Conservation (phyloP, 2,113 vertebrate genomes). For the Rynchops niger region DNA sequence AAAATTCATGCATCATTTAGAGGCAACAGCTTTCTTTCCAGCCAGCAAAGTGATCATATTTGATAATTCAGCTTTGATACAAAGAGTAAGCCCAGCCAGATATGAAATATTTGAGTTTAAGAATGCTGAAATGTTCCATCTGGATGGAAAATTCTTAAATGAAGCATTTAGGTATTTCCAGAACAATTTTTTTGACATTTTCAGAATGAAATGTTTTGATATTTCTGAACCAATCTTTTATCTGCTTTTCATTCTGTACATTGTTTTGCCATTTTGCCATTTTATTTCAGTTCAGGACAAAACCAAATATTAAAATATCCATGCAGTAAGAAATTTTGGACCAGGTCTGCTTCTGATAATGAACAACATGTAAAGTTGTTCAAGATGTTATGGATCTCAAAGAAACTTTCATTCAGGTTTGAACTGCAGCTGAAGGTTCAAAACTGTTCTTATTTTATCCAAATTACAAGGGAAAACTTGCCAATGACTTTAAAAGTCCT, state of each 20-base stretch:
- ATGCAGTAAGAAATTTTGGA: background rate
- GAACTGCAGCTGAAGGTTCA: background rate
- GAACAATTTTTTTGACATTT: background rate
- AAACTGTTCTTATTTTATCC: background rate
- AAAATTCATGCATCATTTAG: background rate
- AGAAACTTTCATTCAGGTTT: background rate
- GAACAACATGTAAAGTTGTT: background rate
- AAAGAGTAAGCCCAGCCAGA: background rate
- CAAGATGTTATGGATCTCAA: conserved; percentile 5
- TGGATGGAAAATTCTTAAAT: background rate
- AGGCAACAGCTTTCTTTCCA: background rate
- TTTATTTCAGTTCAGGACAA: background rate
- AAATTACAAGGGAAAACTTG: background rate
- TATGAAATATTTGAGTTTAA: background rate
- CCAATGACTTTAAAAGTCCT: background rate
- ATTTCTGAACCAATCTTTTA: conserved; percentile 3
- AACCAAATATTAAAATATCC: background rate
- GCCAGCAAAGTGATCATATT: background rate
- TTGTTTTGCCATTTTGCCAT: conserved; percentile 5
- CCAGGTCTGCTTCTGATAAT: conserved; percentile 12
- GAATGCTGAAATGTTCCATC: background rate
- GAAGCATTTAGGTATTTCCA: background rate
- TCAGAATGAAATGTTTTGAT: conserved; percentile 19
- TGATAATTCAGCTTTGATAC: background rate
- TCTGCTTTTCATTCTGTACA: background rate